phyloP scores from a whole-genome alignment of 1,140 invertebrate species.

The Anoplolepis gracilipes region DNA sequence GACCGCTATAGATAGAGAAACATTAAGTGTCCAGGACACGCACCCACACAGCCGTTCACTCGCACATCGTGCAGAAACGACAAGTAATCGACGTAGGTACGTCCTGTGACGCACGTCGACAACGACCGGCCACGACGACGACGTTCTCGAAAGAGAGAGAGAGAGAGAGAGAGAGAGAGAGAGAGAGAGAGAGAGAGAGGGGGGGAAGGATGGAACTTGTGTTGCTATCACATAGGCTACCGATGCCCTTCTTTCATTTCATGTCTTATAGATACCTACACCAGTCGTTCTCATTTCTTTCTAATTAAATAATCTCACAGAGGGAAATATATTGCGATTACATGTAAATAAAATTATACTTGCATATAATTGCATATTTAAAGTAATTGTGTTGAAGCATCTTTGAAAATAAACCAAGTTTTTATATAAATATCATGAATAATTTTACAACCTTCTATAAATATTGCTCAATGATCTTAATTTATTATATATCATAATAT shows the following conservation, averaged over 20 bases:
- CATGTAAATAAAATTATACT: not conserved
- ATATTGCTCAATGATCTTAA: not conserved
- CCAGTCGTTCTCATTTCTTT: slow-evolving; percentile 74
- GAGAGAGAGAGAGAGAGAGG: too few relatives aligned
- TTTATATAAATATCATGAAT: not conserved
- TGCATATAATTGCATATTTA: not conserved
- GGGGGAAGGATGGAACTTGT: slow-evolving; percentile 54
- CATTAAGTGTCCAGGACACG: slow-evolving; percentile 82
- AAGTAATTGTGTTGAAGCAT: not conserved
- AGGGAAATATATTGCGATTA: slow-evolving; percentile 3
- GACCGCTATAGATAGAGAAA: slow-evolving; percentile 84
- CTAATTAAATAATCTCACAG: not conserved
- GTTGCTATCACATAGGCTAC: slow-evolving; percentile 74
- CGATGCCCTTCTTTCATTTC: slow-evolving; percentile 78
- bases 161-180: too few relatives aligned
- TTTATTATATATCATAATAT: not conserved
- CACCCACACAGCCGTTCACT: slow-evolving; percentile 38
- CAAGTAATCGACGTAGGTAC: slow-evolving; percentile 57
- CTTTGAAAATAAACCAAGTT: not conserved
- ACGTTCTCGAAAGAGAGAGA: slow-evolving; percentile 17
- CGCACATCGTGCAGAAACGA: slow-evolving; percentile 47
- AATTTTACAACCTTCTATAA: not conserved
- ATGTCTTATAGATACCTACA: slow-evolving; percentile 73
- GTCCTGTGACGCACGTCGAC: slow-evolving; percentile 55
- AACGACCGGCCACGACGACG: slow-evolving; percentile 40